Evolutionary conservation across 2,797 vertebrate species (phyloP), one percentile per base, ranked within the genome.

Genomic region (Tenualosa thibaudeaui): DNA sequence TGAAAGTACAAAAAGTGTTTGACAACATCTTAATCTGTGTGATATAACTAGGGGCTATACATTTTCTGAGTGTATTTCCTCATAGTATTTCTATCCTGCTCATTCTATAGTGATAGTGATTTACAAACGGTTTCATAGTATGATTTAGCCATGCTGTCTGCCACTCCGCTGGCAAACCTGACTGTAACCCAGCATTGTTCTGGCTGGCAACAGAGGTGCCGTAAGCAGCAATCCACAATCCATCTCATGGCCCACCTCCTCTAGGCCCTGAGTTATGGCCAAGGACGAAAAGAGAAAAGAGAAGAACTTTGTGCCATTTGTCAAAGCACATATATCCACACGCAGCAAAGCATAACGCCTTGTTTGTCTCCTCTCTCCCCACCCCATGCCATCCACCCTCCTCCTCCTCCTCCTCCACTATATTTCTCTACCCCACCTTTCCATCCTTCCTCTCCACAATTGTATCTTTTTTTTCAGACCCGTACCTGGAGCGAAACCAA

Each of bases 401-500:
- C 46, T 46, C 46, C 7, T 15, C 1, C 12, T 24, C 15, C 56
- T 43, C 24, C 62, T 37, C 37, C 58, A 19, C 85, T 3, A 65
- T 84, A 8, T 51, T 51, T 51, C 31, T 37, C 65, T 37, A 7
- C 50, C 51, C 51, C 56, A 22, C 56, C 60, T 40, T 7, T 43
- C 5, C 50, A 51, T 51, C 17, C 62, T 6, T 81, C 10, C 82
- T 86, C 2, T 81, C 10, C 81, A 19, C 24, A 84, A 56, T 37
- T 10, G 71, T 83, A 43, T 84, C 43, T 83, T 84, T 51, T 51
- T 51, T 51, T 51, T 7, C 90, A 96, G 95, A 92, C 94, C 93
- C 6, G 91, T 94, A 88, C 95, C 96, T 89, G 93, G 95, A 90
- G 91, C 95, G 91, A 97, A 96, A 94, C 90, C 88, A 92, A 95